Percentiles rank a stretch among this genome's conserved stretches.
These are phyloP conservation scores for Rotaria socialis DNA, from an alignment of 2,888 invertebrate species.

Conservation along the genomic window DNA sequence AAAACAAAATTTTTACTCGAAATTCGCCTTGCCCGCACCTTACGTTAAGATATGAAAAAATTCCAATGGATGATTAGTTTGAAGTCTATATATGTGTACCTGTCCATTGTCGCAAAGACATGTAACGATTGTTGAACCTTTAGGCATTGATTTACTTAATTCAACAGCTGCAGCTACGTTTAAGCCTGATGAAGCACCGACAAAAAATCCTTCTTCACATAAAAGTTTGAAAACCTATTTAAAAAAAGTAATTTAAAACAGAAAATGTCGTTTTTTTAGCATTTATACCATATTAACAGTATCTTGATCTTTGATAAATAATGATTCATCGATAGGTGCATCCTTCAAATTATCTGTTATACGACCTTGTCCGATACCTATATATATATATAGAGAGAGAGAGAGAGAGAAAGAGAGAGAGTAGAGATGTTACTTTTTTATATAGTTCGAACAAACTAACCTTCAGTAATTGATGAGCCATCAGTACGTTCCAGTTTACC, in stretches of 20 bases:
- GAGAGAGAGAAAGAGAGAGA: background rate
- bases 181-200: constrained; percentile 58
- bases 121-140: constrained; percentile 58
- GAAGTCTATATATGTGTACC: constrained; percentile 47
- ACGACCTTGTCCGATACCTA: constrained; percentile 59
- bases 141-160: constrained; percentile 55
- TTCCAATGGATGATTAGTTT: background rate
- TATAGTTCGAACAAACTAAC: background rate
- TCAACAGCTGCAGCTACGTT: constrained; percentile 57
- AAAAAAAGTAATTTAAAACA: constrained; percentile 48
- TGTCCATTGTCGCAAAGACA: constrained; percentile 59
- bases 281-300: constrained; percentile 54
- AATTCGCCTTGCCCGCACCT: too few relatives aligned
- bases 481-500: constrained; percentile 56
- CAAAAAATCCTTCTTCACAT: constrained; percentile 59
- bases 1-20: too few relatives aligned
- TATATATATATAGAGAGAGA: too few relatives aligned
- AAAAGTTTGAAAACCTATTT: constrained; percentile 52
- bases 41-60: too few relatives aligned
- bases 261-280: background rate
- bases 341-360: constrained; percentile 57
- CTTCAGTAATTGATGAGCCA: constrained; percentile 58
- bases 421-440: background rate
- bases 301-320: constrained; percentile 54
- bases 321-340: constrained; percentile 58